Evolutionary conservation across 2,888 invertebrate species (phyloP).

Genomic region (Protonemura montana): DNA sequence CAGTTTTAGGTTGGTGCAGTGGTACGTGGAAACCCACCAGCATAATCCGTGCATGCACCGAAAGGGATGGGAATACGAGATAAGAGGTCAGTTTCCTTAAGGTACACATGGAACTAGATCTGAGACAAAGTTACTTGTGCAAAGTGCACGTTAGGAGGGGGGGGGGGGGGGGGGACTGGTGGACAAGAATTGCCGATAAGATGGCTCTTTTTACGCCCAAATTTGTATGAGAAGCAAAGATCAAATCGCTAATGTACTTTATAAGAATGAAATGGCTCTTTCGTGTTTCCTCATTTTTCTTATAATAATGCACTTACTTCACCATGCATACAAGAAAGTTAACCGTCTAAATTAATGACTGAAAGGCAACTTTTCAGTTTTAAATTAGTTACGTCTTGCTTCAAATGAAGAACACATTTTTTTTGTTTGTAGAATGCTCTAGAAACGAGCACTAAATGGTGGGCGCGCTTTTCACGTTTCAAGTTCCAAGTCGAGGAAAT

Average conservation of each 20-base stretch:
- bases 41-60: too few species aligned
- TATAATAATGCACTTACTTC: conserved; percentile 5
- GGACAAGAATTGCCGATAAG: too few species aligned
- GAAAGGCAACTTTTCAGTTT: not conserved
- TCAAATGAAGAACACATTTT: not conserved
- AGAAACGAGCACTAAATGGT: not conserved
- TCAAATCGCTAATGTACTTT: conserved; percentile 5
- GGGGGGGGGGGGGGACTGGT: too few species aligned
- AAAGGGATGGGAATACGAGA: too few species aligned
- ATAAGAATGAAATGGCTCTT: conserved; percentile 2
- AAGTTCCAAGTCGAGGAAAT: not conserved
- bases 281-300: conserved; percentile 4
- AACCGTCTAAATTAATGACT: not conserved
- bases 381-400: not conserved
- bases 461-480: not conserved
- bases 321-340: conserved; percentile 7
- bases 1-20: too few species aligned
- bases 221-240: not conserved
- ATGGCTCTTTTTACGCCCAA: not conserved
- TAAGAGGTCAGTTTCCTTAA: too few species aligned
- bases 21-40: too few species aligned
- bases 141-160: too few species aligned
- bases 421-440: not conserved
- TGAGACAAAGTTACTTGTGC: too few species aligned
- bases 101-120: too few species aligned